Conservation (phyloP, 2,113 vertebrate species). For the Sigmodon hispidus region DNA sequence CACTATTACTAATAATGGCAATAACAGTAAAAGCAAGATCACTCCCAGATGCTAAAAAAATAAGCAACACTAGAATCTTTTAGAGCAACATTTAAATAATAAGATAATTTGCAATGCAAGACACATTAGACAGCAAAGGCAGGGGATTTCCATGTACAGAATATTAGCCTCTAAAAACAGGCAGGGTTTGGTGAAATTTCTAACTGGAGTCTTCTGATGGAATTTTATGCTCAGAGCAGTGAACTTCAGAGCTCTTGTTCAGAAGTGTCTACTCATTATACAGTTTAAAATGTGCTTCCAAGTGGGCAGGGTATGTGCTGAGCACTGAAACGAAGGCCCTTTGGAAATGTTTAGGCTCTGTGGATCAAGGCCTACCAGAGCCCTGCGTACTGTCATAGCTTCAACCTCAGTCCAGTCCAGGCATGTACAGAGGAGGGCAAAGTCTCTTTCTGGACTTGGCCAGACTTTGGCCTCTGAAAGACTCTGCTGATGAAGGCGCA, state of each 20-base stretch:
- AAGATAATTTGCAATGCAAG: neutral
- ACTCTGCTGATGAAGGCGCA: too few species aligned
- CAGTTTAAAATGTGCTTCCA: conserved; percentile 43
- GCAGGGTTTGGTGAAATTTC: conserved; percentile 50
- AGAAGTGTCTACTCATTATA: conserved; percentile 27
- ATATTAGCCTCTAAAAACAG: conserved; percentile 51
- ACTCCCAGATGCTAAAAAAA: neutral
- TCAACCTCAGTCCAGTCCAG: too few species aligned
- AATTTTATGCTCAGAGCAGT: conserved; percentile 25
- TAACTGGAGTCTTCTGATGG: conserved; percentile 55
- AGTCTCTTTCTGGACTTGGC: neutral
- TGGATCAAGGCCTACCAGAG: neutral
- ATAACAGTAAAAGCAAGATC: neutral
- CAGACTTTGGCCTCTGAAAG: neutral
- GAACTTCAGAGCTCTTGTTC: conserved; percentile 46
- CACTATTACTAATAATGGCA: neutral
- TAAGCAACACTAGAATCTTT: neutral
- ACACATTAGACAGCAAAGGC: neutral
- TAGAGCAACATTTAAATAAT: conserved; percentile 37
- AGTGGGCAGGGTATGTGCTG: neutral
- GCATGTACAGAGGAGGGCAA: neutral
- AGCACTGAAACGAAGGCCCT: neutral
- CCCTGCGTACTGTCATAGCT: neutral
- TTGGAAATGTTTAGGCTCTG: neutral
- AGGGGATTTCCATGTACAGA: neutral